Conservation (phyloP, 2,113 vertebrate species). For the Microcebus jonahi region DNA sequence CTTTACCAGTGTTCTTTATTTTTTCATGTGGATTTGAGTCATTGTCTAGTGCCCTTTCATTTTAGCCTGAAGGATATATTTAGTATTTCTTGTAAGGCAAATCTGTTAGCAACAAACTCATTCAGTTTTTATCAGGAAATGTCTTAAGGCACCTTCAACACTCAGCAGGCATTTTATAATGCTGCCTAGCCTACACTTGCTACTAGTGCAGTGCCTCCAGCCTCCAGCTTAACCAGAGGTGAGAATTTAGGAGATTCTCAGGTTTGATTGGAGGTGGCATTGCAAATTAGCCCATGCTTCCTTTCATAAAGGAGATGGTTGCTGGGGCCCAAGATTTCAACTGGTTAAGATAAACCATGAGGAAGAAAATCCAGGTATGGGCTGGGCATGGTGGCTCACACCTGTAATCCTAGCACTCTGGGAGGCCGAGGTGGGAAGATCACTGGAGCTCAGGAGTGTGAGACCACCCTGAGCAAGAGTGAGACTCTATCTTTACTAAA, state of each 20-base stretch:
- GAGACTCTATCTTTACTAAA: no score
- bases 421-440: no score
- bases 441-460: no score
- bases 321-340: neutral
- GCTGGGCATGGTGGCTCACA: no score
- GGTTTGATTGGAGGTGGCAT: neutral
- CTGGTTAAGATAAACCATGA: neutral
- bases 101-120: neutral
- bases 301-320: neutral
- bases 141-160: neutral
- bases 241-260: neutral
- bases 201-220: neutral
- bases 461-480: no score
- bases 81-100: neutral
- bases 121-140: neutral
- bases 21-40: conserved; percentile 14
- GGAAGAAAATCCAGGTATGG: neutral
- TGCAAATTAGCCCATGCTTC: neutral
- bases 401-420: no score
- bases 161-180: neutral
- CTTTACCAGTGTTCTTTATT: neutral
- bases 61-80: neutral
- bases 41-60: neutral
- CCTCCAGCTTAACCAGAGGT: neutral
- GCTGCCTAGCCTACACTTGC: neutral